A percentile compares a stretch with the other conserved stretches of the same genome.
These are phyloP conservation scores for Apis florea DNA, from an alignment of 1,140 invertebrate species.

Conservation along the genomic window DNA sequence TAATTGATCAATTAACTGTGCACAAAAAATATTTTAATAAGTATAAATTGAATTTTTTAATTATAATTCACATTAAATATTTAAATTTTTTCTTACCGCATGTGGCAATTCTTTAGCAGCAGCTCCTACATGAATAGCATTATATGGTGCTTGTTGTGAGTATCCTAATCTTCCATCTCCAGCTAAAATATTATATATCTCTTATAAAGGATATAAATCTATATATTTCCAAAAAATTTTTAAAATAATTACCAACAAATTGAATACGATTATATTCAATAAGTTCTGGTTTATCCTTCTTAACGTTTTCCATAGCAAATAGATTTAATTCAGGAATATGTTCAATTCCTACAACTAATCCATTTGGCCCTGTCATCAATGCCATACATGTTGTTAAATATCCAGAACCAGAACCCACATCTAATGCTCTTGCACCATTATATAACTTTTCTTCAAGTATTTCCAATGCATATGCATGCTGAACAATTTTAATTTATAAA, in stretches of 20 bases:
- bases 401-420: slow-evolving; percentile 97
- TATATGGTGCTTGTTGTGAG: slow-evolving; percentile 82
- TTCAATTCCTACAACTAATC: slow-evolving; percentile 93
- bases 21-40: slow-evolving; percentile 78
- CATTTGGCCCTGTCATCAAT: slow-evolving; percentile 89
- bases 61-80: neutral
- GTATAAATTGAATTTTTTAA: neutral
- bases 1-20: slow-evolving; percentile 82
- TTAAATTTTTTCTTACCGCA: slow-evolving; percentile 76
- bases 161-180: slow-evolving; percentile 86
- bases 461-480: slow-evolving; percentile 97
- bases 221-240: neutral
- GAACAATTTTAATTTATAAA: slow-evolving; percentile 55
- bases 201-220: neutral
- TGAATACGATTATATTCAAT: slow-evolving; percentile 84
- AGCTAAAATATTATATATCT: slow-evolving; percentile 64
- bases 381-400: slow-evolving; percentile 98
- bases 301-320: slow-evolving; percentile 88
- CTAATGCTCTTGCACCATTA: slow-evolving; percentile 90
- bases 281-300: slow-evolving; percentile 86
- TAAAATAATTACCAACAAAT: slow-evolving; percentile 83
- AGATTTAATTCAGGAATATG: slow-evolving; percentile 93
- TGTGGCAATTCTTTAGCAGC: slow-evolving; percentile 82
- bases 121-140: slow-evolving; percentile 86
- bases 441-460: slow-evolving; percentile 90